Conservation (phyloP, 2,888 invertebrate species). For the Dioctria linearis region DNA sequence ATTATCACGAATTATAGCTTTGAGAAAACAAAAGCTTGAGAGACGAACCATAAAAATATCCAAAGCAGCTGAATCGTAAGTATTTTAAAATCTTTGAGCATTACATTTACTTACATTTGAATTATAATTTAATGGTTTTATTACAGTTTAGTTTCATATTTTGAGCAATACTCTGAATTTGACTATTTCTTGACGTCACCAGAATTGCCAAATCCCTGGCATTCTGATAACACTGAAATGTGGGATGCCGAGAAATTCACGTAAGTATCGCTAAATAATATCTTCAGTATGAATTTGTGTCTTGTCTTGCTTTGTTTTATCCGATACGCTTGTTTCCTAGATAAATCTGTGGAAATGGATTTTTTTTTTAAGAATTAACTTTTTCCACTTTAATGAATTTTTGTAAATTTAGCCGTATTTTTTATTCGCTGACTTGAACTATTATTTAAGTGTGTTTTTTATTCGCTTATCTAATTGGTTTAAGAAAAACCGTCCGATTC, state of each 20-base stretch:
- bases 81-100: slow-evolving; percentile 61
- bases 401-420: too few relatives aligned
- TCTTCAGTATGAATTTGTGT: too few relatives aligned
- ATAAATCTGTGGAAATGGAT: too few relatives aligned
- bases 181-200: slow-evolving; percentile 95
- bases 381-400: too few relatives aligned
- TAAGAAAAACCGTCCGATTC: too few relatives aligned
- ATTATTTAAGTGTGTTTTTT: too few relatives aligned
- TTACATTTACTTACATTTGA: slow-evolving; percentile 34
- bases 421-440: too few relatives aligned
- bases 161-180: slow-evolving; percentile 96
- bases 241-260: slow-evolving; percentile 97
- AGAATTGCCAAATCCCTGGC: slow-evolving; percentile 98
- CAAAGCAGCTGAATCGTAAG: slow-evolving; percentile 95
- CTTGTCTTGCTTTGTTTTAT: too few relatives aligned
- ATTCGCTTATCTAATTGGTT: too few relatives aligned
- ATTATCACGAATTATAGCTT: slow-evolving; percentile 78
- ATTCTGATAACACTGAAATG: slow-evolving; percentile 93
- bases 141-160: slow-evolving; percentile 87
- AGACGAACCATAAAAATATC: slow-evolving; percentile 91
- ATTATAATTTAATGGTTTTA: neutral
- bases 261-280: slow-evolving; percentile 71
- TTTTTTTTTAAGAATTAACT: too few relatives aligned
- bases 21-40: slow-evolving; percentile 85
- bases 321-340: too few relatives aligned